phyloP scores from a whole-genome alignment of 2,888 invertebrate species.

The Ganaspis brasiliensis region DNA sequence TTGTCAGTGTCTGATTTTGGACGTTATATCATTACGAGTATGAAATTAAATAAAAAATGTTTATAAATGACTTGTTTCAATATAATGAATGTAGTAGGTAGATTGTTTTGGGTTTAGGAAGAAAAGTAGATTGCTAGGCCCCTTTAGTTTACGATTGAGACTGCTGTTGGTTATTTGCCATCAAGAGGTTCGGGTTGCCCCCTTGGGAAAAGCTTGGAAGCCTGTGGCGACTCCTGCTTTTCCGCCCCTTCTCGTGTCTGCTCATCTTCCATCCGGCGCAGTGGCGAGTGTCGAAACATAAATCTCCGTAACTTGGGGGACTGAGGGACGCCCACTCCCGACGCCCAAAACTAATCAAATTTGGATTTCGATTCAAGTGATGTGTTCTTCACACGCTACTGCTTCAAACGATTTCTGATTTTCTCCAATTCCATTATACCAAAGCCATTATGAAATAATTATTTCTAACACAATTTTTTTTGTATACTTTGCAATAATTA shows the following conservation, averaged over 20 bases:
- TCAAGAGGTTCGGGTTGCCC: slow-evolving; percentile 53
- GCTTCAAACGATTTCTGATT: slow-evolving; percentile 13
- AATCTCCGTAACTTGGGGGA: slow-evolving; percentile 45
- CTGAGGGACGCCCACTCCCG: slow-evolving; percentile 19
- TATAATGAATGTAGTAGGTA: background rate
- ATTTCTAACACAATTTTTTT: too few relatives aligned
- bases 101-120: background rate
- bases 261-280: slow-evolving; percentile 24
- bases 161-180: slow-evolving; percentile 37
- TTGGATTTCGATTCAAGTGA: slow-evolving; percentile 27
- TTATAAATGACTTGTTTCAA: too few relatives aligned
- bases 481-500: too few relatives aligned
- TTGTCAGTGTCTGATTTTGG: too few relatives aligned
- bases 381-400: slow-evolving; percentile 13
- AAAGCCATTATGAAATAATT: background rate
- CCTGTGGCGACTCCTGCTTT: slow-evolving; percentile 57
- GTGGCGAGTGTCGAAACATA: slow-evolving; percentile 43
- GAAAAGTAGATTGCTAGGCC: background rate
- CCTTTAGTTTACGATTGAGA: slow-evolving; percentile 5
- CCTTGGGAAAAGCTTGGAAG: slow-evolving; percentile 73
- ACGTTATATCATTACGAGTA: too few relatives aligned
- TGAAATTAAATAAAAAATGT: too few relatives aligned
- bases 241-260: slow-evolving; percentile 27
- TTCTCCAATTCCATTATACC: background rate
- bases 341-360: slow-evolving; percentile 41